Conservation (phyloP, 2,113 vertebrate species). For the Coreoperca whiteheadi region DNA sequence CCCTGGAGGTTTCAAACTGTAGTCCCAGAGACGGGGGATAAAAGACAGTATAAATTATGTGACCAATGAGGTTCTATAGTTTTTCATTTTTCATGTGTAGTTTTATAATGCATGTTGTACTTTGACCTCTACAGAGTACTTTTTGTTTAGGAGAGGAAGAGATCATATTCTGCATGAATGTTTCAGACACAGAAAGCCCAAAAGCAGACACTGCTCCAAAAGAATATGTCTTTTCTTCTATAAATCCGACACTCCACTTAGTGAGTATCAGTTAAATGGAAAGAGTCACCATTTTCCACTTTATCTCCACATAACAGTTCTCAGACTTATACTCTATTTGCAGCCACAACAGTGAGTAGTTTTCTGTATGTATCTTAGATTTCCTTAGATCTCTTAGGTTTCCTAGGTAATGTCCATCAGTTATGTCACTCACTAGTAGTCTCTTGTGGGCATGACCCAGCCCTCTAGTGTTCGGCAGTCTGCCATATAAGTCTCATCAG, state of each 20-base stretch:
- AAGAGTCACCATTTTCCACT: not conserved
- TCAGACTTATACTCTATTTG: not conserved
- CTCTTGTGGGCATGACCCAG: not conserved
- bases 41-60: constrained; percentile 37
- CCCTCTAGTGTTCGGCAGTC: not conserved
- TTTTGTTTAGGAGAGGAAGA: constrained; percentile 10
- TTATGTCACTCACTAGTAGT: not conserved
- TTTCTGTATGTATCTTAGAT: not conserved
- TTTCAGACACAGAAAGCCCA: not conserved
- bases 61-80: constrained; percentile 10
- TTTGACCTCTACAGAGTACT: constrained; percentile 12
- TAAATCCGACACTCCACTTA: not conserved
- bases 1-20: constrained; percentile 17
- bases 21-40: not conserved
- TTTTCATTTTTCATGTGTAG: constrained; percentile 13
- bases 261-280: not conserved
- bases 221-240: not conserved
- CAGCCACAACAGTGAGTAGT: not conserved
- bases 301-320: not conserved
- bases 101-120: constrained; percentile 21
- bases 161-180: constrained; percentile 1
- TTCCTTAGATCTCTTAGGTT: not conserved
- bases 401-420: not conserved
- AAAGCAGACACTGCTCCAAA: not conserved
- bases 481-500: constrained; percentile 8